Evolutionary conservation across 2,888 invertebrate species (phyloP).

Genomic region (Melikaiella ostensackeni): DNA sequence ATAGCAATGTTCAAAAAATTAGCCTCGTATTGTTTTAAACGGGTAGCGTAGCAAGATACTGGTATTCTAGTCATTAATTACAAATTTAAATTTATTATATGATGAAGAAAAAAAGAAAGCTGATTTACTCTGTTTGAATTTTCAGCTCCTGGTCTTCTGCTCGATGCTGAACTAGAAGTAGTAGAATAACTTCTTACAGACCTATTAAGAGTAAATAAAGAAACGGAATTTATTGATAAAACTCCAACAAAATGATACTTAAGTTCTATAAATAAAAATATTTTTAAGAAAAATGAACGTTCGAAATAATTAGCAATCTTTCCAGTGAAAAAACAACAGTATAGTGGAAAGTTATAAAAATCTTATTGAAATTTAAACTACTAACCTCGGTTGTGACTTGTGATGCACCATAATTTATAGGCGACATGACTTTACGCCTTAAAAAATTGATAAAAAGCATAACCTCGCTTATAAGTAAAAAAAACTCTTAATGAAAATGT

Average conservation of each 20-base stretch:
- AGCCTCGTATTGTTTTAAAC: no score
- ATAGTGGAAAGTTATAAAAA: no score
- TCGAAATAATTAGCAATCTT: no score
- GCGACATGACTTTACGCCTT: not conserved
- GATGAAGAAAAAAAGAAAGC: not conserved
- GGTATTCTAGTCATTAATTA: no score
- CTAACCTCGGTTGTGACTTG: conserved; percentile 14
- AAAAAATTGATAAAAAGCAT: not conserved
- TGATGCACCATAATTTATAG: conserved; percentile 7
- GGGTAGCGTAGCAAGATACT: no score
- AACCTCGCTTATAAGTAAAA: not conserved
- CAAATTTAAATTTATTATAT: no score
- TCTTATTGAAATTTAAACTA: not conserved
- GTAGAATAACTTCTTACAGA: not conserved
- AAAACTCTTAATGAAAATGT: not conserved
- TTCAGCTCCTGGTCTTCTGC: not conserved
- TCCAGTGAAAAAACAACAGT: no score
- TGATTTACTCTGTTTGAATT: not conserved
- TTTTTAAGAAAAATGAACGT: no score
- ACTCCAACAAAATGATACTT: not conserved
- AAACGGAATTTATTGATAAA: not conserved
- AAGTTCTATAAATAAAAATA: no score
- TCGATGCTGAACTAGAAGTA: not conserved
- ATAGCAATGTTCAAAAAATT: no score
- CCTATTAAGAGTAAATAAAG: not conserved